These are phyloP conservation scores for Alligator mississippiensis DNA, from an alignment of 2,113 vertebrate genomes.

Conservation along the genomic window DNA sequence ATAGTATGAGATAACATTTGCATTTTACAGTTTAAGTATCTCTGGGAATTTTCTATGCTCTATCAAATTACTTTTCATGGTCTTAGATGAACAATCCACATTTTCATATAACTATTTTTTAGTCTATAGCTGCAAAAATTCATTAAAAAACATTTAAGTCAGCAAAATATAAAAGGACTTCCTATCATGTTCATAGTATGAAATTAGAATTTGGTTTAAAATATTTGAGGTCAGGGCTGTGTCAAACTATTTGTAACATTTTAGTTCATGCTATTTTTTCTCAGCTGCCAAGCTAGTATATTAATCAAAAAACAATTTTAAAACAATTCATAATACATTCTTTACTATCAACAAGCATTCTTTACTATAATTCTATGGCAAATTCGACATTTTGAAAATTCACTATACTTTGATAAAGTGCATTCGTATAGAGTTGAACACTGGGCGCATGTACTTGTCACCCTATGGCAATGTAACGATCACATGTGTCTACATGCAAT, in stretches of 20 bases:
- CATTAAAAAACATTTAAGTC: not conserved
- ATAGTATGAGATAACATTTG: not conserved
- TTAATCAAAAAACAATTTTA: not conserved
- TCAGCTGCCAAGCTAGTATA: not conserved
- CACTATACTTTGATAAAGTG: not conserved
- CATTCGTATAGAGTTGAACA: not conserved
- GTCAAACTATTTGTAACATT: not conserved
- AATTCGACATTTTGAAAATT: not conserved
- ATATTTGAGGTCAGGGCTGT: not conserved
- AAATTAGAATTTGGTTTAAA: not conserved
- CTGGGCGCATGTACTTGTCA: too few relatives aligned
- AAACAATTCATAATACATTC: not conserved
- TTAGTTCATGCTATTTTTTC: not conserved
- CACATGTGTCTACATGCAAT: too few relatives aligned
- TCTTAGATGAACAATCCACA: not conserved
- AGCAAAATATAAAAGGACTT: not conserved
- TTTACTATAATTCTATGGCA: not conserved
- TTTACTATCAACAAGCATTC: not conserved
- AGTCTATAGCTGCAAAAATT: not conserved
- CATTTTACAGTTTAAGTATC: not conserved
- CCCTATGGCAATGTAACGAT: too few relatives aligned
- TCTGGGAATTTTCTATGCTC: not conserved
- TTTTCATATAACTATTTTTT: not conserved
- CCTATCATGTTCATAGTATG: not conserved
- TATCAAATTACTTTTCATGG: conserved; percentile 7